Evolutionary conservation across 2,888 invertebrate species (phyloP).

Genomic region (Limnephilus rhombicus): DNA sequence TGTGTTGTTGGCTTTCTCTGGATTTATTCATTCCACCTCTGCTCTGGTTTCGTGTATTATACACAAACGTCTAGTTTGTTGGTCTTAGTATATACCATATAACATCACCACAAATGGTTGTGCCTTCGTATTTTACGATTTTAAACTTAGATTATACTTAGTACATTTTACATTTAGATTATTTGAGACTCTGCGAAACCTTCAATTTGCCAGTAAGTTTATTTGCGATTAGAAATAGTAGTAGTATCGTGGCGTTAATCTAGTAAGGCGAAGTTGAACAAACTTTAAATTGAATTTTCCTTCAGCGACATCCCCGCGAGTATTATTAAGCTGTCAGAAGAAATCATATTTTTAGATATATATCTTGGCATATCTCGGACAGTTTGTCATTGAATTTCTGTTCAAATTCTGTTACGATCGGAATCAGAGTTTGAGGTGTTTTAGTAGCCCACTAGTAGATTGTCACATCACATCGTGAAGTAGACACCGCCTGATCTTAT

Average conservation of each 20-base stretch:
- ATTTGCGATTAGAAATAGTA: not conserved
- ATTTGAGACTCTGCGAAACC: not conserved
- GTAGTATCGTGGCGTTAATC: not conserved
- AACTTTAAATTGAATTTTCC: slow-evolving; percentile 28
- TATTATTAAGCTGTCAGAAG: slow-evolving; percentile 30
- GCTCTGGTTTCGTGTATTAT: not conserved
- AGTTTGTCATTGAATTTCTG: slow-evolving; percentile 27
- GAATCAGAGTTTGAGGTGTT: slow-evolving; percentile 18
- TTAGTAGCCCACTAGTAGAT: not conserved
- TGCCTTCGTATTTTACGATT: not conserved
- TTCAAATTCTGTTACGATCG: slow-evolving; percentile 24
- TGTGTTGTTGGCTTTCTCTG: not conserved
- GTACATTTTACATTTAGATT: not conserved
- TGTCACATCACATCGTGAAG: not conserved
- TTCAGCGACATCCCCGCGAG: slow-evolving; percentile 14
- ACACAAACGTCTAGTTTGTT: not conserved
- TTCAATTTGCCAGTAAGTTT: not conserved
- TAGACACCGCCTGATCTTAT: not conserved
- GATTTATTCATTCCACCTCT: not conserved
- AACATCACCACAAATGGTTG: not conserved
- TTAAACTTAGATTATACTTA: not conserved
- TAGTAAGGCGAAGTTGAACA: slow-evolving; percentile 6
- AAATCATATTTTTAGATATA: slow-evolving; percentile 42
- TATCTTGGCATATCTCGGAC: slow-evolving; percentile 13
- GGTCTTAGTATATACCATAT: too few relatives aligned